Evolutionary conservation across 1,140 invertebrate genomes (phyloP).

Genomic region (Drosophila truncata): DNA sequence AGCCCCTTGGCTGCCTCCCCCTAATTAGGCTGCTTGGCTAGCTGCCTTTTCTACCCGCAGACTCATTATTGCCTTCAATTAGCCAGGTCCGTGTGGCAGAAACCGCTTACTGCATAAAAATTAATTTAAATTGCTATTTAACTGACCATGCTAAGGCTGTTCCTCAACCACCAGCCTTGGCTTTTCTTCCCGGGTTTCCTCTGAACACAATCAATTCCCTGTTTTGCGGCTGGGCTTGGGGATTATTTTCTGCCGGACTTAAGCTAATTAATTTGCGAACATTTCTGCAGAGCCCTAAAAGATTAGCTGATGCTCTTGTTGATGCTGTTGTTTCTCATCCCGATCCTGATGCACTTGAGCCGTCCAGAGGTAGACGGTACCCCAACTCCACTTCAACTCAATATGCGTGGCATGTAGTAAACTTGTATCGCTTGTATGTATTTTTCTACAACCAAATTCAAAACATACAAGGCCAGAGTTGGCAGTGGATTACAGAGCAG

Average conservation of each 20-base stretch:
- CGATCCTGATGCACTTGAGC: constrained; percentile 34
- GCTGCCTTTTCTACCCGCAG: constrained; percentile 40
- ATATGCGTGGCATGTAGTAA: constrained; percentile 50
- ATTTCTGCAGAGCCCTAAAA: constrained; percentile 10
- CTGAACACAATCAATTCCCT: constrained; percentile 21
- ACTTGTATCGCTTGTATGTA: constrained; percentile 47
- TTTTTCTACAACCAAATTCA: constrained; percentile 44
- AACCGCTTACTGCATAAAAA: constrained; percentile 72
- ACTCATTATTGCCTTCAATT: constrained; percentile 65
- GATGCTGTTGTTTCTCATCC: constrained; percentile 8
- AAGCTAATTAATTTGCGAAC: constrained; percentile 50
- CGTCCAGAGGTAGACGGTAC: background rate
- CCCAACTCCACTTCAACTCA: background rate
- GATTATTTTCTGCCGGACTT: background rate
- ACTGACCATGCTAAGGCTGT: constrained; percentile 65
- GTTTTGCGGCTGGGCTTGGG: constrained; percentile 1
- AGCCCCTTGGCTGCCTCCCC: background rate
- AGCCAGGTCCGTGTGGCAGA: constrained; percentile 37
- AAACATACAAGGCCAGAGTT: constrained; percentile 44
- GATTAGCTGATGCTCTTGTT: constrained; percentile 13
- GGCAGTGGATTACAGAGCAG: constrained; percentile 48
- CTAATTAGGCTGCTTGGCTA: constrained; percentile 62
- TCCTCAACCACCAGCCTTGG: constrained; percentile 28
- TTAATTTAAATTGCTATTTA: constrained; percentile 82
- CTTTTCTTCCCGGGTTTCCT: constrained; percentile 29